A percentile compares a stretch with the other conserved stretches of the same genome.
Evolutionary conservation across 2,797 vertebrate genomes (phyloP).

Genomic region (Sardinella longiceps): DNA sequence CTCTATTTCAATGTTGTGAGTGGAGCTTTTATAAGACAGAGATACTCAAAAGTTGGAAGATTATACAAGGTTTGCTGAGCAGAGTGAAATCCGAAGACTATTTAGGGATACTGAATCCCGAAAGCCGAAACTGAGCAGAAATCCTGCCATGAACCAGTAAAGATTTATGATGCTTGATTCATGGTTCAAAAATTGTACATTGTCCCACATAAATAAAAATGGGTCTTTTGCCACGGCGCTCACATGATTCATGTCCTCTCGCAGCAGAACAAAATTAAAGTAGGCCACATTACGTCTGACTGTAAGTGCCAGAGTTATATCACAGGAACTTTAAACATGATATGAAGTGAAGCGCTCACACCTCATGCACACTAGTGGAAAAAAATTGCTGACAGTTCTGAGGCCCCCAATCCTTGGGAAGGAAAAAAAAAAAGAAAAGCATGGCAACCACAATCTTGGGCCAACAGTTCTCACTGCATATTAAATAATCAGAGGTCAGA

Average conservation of each 20-base stretch:
- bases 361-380: neutral
- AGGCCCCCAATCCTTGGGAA: neutral
- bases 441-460: neutral
- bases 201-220: neutral
- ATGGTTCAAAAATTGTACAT: neutral
- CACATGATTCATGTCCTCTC: neutral
- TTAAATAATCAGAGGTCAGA: conserved; percentile 54
- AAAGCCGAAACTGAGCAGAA: neutral
- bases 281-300: neutral
- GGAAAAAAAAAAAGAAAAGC: too few species aligned
- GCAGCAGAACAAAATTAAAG: conserved; percentile 16
- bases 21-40: neutral
- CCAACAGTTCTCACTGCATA: conserved; percentile 50
- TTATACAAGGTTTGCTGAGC: neutral
- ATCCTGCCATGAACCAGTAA: neutral
- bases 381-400: conserved; percentile 16
- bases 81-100: neutral
- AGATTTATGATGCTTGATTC: conserved; percentile 11
- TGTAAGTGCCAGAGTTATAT: neutral
- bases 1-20: neutral
- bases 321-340: conserved; percentile 5
- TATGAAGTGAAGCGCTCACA: conserved; percentile 12
- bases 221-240: neutral
- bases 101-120: conserved; percentile 2
- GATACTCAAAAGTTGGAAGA: neutral